Base-by-base conservation (phyloP, 1,140 invertebrate genomes). In the Drosophila simulans region DNA sequence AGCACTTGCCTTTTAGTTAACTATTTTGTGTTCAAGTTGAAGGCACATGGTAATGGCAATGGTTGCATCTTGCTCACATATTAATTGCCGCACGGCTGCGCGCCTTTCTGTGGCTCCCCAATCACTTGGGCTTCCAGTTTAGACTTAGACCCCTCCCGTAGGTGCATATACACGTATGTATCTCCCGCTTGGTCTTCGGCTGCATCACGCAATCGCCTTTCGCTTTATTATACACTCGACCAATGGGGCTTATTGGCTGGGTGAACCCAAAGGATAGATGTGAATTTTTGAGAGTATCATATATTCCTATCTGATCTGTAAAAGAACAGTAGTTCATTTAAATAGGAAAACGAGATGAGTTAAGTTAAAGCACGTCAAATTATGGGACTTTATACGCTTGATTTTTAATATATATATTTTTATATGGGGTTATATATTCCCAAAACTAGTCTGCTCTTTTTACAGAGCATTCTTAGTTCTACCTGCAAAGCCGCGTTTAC, bases 21-120 rank as follows among this genome's bases (percentile, higher is more conserved):
- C 84, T 90, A 89, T 89, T 90, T 89, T 89, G 80, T 89, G 84
- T 89, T 89, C 85, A 89, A 89, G 77, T 88, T 88, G 84, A 89
- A 89, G 84, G 84, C 84, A 89, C 84, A 89, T 89, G 84, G 84
- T 89, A 89, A 89, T 89, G 80, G 84, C 80, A 78, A 84, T 84
- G 81, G 84, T 88, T 89, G 84, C 85, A 89, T 79, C 85, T 59
- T 80, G 80, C 85, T 84, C 85, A 89, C 85, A 89, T 89, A 89
- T 89, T 89, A 89, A 89, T 89, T 89, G 84, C 83, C 83, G 83
- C 83, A 88, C 83, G 84, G 83, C 66, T 88, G 83, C 84, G 83
- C 85, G 80, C 80, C 83, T 85, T 86, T 80, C 65, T 86, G 82
- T 75, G 75, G 82, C 66, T 70, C 64, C 66, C 79, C 74, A 57